A percentile compares a stretch with the other conserved stretches of the same genome.
phyloP scores from a whole-genome alignment of 2,797 vertebrate genomes.

The Todus mexicanus region DNA sequence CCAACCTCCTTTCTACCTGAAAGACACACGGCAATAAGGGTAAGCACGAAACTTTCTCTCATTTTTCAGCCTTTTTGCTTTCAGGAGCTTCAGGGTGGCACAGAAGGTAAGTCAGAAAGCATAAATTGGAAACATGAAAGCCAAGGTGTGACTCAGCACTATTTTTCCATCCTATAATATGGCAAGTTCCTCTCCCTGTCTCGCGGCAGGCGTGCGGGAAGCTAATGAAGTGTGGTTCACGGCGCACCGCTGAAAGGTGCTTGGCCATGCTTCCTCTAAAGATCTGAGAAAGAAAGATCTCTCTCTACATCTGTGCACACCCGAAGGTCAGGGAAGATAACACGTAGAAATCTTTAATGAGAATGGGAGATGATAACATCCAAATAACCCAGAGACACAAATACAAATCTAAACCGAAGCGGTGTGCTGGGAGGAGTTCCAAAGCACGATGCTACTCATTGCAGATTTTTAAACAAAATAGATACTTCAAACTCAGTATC shows the following conservation, averaged over 20 bases:
- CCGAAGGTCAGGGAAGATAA: neutral
- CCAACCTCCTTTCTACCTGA: neutral
- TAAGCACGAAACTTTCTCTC: slow-evolving; percentile 1
- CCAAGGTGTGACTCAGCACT: slow-evolving; percentile 31
- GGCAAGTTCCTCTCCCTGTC: slow-evolving; percentile 26
- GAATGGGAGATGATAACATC: neutral
- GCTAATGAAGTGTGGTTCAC: neutral
- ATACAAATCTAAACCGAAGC: neutral
- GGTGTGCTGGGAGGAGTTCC: neutral
- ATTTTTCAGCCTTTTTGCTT: slow-evolving; percentile 37
- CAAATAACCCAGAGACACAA: neutral
- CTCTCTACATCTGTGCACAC: neutral
- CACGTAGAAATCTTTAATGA: neutral
- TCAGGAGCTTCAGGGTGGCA: slow-evolving; percentile 39
- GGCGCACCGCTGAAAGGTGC: neutral
- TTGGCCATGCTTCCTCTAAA: neutral
- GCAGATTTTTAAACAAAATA: neutral
- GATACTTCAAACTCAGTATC: neutral
- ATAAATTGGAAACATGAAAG: slow-evolving; percentile 40
- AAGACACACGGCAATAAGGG: neutral
- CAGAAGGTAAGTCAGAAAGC: slow-evolving; percentile 41
- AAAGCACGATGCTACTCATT: neutral
- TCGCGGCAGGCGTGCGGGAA: neutral
- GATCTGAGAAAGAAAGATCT: neutral
- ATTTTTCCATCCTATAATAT: slow-evolving; percentile 18